Evolutionary conservation across 2,888 invertebrate genomes (phyloP).

Genomic region (Gortyna flavago): DNA sequence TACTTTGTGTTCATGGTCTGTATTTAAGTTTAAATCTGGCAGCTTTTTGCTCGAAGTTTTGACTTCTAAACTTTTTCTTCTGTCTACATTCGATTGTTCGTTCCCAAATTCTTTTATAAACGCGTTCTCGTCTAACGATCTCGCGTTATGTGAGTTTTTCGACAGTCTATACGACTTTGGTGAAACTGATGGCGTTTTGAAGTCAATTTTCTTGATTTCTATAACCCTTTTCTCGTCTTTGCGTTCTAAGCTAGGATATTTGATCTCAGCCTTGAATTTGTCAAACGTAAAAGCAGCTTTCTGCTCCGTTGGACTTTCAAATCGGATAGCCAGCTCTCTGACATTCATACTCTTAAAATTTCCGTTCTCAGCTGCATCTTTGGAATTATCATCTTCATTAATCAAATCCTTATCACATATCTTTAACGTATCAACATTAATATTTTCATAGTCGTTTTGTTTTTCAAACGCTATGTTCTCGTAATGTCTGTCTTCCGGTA

Average conservation of each 20-base stretch:
- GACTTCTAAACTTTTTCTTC: conserved; percentile 92
- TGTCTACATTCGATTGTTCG: conserved; percentile 74
- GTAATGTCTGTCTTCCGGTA: conserved; percentile 77
- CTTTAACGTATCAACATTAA: conserved; percentile 80
- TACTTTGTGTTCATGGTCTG: conserved; percentile 74
- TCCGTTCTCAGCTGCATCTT: conserved; percentile 73
- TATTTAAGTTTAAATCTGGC: conserved; percentile 85
- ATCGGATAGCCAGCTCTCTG: conserved; percentile 91
- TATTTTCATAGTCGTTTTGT: conserved; percentile 82
- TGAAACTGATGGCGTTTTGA: conserved; percentile 71
- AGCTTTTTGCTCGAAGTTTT: conserved; percentile 90
- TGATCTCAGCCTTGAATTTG: conserved; percentile 85
- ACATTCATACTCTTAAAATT: conserved; percentile 89
- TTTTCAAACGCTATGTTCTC: conserved; percentile 80
- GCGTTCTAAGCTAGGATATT: conserved; percentile 81
- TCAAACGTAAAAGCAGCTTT: conserved; percentile 90
- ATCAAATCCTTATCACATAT: conserved; percentile 81
- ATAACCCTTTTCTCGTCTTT: conserved; percentile 73
- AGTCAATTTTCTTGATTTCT: conserved; percentile 75
- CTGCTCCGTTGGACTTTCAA: conserved; percentile 91
- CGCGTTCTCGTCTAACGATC: conserved; percentile 93
- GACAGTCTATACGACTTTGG: conserved; percentile 90
- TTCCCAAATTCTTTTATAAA: conserved; percentile 92
- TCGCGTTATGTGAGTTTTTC: conserved; percentile 91
- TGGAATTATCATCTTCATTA: conserved; percentile 70